Percentiles rank a stretch among this genome's conserved stretches.
These are phyloP conservation scores for Myiotriccus ornatus DNA, from an alignment of 2,797 vertebrate genomes.

Conservation along the genomic window DNA sequence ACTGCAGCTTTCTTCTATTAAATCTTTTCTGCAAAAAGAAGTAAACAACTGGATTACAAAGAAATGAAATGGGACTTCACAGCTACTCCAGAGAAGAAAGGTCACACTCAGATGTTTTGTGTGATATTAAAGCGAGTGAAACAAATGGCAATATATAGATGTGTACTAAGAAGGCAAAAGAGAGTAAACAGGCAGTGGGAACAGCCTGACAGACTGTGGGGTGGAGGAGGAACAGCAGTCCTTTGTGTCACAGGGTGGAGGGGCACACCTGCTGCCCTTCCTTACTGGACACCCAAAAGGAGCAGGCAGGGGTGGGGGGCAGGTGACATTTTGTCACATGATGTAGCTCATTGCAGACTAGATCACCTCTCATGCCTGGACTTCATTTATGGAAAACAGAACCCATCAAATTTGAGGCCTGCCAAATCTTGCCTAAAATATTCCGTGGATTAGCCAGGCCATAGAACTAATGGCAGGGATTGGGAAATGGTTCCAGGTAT, in stretches of 20 bases:
- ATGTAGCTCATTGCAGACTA: neutral
- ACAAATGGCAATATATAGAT: neutral
- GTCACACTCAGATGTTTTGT: neutral
- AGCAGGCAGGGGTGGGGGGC: fast-evolving
- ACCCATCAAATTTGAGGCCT: neutral
- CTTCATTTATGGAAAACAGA: neutral
- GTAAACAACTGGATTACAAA: neutral
- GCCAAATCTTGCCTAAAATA: neutral
- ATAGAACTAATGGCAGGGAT: neutral
- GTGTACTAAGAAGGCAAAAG: neutral
- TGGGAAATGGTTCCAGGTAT: neutral
- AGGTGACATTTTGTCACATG: neutral
- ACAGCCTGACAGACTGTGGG: neutral
- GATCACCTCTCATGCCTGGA: neutral
- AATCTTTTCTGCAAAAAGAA: neutral
- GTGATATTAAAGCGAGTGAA: neutral
- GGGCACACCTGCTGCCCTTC: fast-evolving
- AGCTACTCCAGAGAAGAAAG: neutral
- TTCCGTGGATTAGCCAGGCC: neutral
- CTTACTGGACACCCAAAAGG: fast-evolving
- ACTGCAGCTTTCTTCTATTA: constrained; percentile 11
- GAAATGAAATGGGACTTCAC: neutral
- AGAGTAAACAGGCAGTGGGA: fast-evolving
- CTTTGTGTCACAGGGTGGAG: fast-evolving
- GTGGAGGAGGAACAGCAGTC: fast-evolving